Evolutionary conservation across 2,797 vertebrate genomes (phyloP).

Genomic region (Bradypodion pumilum): DNA sequence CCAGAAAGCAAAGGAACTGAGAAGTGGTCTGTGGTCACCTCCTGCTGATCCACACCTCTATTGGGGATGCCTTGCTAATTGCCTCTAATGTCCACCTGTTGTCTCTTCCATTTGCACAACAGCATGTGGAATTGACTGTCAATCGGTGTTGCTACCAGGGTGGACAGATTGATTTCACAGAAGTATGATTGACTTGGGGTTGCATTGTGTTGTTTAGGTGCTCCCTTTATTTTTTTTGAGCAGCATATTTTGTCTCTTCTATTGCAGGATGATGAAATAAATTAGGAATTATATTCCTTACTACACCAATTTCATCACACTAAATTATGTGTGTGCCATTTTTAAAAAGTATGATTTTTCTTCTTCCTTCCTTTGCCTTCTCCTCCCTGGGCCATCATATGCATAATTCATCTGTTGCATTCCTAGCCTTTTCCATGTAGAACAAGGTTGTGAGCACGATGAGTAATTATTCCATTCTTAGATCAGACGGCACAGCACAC

Average conservation of each 20-base stretch:
- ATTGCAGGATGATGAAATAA: neutral
- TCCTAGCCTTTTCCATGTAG: slow-evolving; percentile 6
- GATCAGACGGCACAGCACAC: neutral
- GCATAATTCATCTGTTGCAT: slow-evolving; percentile 14
- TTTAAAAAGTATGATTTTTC: neutral
- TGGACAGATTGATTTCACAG: too few species aligned
- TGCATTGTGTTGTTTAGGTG: too few species aligned
- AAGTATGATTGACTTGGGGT: too few species aligned
- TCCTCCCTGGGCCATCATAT: neutral
- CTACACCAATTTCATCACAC: neutral
- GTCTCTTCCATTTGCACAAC: too few species aligned
- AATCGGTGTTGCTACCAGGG: too few species aligned
- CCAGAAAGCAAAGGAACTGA: too few species aligned
- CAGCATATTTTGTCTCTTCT: neutral
- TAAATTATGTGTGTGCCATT: neutral
- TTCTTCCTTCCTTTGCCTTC: neutral
- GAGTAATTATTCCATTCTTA: slow-evolving; percentile 12
- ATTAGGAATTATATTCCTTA: neutral
- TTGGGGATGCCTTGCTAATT: too few species aligned
- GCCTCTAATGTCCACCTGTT: too few species aligned
- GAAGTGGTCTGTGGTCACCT: too few species aligned
- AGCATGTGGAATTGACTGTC: too few species aligned
- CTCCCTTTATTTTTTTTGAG: too few species aligned
- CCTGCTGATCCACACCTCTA: too few species aligned
- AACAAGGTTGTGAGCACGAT: slow-evolving; percentile 16